Evolutionary conservation across 2,888 invertebrate species (phyloP), one percentile per base, ranked within the genome.

Genomic region (Aelia acuminata): DNA sequence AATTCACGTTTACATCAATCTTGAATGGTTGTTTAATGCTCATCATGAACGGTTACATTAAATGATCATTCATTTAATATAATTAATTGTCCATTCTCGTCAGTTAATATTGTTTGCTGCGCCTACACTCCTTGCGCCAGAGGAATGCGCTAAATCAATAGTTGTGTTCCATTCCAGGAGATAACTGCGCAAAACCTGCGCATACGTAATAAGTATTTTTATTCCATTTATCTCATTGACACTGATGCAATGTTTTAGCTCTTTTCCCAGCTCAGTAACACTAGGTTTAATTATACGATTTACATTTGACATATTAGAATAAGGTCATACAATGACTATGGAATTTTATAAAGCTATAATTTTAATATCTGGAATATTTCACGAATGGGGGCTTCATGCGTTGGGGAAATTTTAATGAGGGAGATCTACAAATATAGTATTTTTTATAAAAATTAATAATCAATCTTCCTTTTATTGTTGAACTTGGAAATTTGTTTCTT

Each of bases 81-180:
- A n/a, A n/a, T n/a, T n/a, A n/a, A n/a, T n/a, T n/a, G n/a, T n/a
- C n/a, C n/a, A n/a, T n/a, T n/a, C n/a, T n/a, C n/a, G n/a, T n/a
- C n/a, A n/a, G n/a, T n/a, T n/a, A n/a, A n/a, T n/a, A n/a, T n/a
- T n/a, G n/a, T n/a, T n/a, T n/a, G n/a, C n/a, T 35, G 15, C 20
- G 63, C 63, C 63, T 70, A 70, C 63, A 70, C 63, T 70, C 63
- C 63, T 70, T 70, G 31, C 20, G 63, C 31, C n/a, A n/a, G 35
- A 70, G 7, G 20, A 7, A 70, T 70, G 35, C 63, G 35, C 63
- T 35, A 35, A 70, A 70, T 35, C 63, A 70, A 70, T 70, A 35
- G 31, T 26, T 13, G 26, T 2, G 2, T 35, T 63, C 31, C 31
- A 35, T 70, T 70, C 31, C 31, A 70, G 57, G 11, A 20, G 18